These are phyloP conservation scores for Tenodera sinensis DNA, from an alignment of 2,888 invertebrate species.

Conservation along the genomic window DNA sequence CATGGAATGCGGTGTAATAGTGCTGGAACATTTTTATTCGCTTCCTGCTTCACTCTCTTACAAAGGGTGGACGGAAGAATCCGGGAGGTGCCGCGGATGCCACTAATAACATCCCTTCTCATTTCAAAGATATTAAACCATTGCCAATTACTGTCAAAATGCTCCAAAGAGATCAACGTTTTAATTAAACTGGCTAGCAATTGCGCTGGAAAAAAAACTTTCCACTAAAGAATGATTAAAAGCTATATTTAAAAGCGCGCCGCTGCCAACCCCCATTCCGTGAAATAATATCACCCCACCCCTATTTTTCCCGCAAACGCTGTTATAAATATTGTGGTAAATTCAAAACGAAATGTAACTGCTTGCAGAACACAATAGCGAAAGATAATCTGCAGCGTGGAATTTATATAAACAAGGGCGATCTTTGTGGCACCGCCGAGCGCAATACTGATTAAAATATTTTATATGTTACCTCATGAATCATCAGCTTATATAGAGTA, in stretches of 20 bases:
- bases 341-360: neutral
- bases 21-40: neutral
- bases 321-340: neutral
- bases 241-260: neutral
- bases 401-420: no score
- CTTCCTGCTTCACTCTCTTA: neutral
- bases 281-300: neutral
- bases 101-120: neutral
- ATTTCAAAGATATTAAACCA: conserved; percentile 4
- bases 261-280: neutral
- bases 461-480: no score
- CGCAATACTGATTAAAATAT: no score
- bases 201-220: neutral
- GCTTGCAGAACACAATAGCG: neutral
- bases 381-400: no score
- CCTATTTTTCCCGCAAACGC: neutral
- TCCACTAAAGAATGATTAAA: neutral
- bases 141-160: conserved; percentile 12
- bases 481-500: no score
- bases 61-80: neutral
- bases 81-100: neutral
- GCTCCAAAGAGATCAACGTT: neutral
- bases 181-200: neutral
- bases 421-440: no score
- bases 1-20: neutral